Percentiles rank a stretch among this genome's conserved stretches.
Conservation (phyloP, 2,888 invertebrate genomes). For the Lochmaea capreae region DNA sequence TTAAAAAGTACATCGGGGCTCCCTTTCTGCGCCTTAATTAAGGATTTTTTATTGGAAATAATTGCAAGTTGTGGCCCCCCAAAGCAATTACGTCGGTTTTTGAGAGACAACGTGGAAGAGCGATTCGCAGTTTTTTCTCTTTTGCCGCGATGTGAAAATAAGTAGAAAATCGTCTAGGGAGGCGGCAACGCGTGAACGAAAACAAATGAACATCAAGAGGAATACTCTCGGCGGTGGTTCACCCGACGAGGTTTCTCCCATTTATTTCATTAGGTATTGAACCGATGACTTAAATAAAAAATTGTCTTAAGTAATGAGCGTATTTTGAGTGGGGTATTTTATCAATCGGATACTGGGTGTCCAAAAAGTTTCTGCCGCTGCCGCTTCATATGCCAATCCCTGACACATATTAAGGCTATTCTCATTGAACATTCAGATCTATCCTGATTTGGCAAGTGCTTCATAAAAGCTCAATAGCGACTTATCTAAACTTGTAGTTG, state of each 20-base stretch:
- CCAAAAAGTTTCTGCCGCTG: too few species aligned
- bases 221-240: constrained; percentile 15
- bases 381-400: too few species aligned
- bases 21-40: constrained; percentile 39
- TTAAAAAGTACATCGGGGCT: constrained; percentile 28
- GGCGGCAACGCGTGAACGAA: constrained; percentile 40
- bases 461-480: too few species aligned
- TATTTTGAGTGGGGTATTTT: background rate
- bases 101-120: constrained; percentile 37
- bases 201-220: constrained; percentile 29
- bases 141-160: constrained; percentile 42
- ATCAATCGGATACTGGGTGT: background rate
- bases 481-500: too few species aligned
- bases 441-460: too few species aligned
- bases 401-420: too few species aligned
- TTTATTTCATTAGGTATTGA: constrained; percentile 5
- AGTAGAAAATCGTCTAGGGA: constrained; percentile 42
- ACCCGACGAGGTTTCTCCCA: constrained; percentile 23
- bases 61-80: constrained; percentile 38
- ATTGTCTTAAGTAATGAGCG: background rate
- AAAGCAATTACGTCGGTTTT: constrained; percentile 45
- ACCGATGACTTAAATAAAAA: background rate
- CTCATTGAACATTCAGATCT: too few species aligned
- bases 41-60: constrained; percentile 45
- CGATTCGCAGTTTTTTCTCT: constrained; percentile 41